phyloP scores from a whole-genome alignment of 2,797 vertebrate species.

The Cyclopterus lumpus region DNA sequence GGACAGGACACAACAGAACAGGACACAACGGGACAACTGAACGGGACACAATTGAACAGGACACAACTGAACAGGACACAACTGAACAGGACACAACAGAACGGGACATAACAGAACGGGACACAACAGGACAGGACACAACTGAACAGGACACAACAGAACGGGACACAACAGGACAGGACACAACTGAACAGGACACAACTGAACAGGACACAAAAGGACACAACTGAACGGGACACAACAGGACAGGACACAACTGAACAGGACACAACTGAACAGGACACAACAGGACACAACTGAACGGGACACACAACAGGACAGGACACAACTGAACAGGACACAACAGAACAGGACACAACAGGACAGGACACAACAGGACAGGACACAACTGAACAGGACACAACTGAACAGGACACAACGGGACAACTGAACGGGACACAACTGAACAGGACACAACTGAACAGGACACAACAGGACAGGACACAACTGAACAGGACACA shows the following conservation, averaged over 20 bases:
- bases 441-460: not conserved
- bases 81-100: not conserved
- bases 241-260: constrained; percentile 18
- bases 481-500: not conserved
- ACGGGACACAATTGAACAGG: too few species aligned
- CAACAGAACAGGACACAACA: not conserved
- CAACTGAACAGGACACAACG: too few species aligned
- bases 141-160: not conserved
- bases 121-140: not conserved
- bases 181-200: too few species aligned
- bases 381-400: not conserved
- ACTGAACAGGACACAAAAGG: constrained; percentile 27
- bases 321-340: constrained; percentile 35
- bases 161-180: too few species aligned
- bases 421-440: too few species aligned
- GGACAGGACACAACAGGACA: too few species aligned
- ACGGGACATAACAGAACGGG: too few species aligned
- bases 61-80: constrained; percentile 20
- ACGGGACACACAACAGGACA: too few species aligned
- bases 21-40: too few species aligned
- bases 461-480: too few species aligned
- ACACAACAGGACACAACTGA: not conserved
- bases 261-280: constrained; percentile 4
- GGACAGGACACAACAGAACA: too few species aligned
- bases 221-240: constrained; percentile 20